Evolutionary conservation across 2,888 invertebrate genomes (phyloP), one percentile per base, ranked within the genome.

Genomic region (Merodon equestris): DNA sequence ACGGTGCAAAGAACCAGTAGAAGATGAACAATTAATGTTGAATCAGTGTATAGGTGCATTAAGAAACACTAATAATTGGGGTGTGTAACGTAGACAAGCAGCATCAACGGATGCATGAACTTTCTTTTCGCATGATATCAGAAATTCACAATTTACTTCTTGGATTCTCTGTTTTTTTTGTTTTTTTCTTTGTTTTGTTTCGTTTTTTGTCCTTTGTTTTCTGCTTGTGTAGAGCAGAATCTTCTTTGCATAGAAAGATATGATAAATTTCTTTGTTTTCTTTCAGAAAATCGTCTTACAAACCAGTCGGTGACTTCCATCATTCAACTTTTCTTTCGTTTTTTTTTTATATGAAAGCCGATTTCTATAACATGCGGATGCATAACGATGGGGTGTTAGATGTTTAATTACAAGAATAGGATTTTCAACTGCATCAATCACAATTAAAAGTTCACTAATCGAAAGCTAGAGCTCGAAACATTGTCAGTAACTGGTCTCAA

Each of bases 1-100:
- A 60, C 74, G 51, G 44, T 58, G 58, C 58, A 58, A 48, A 58
- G 48, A 64, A 68, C 68, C 72, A 68, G 72, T 67, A 63, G 12
- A 73, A 79, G 79, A 79, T 79, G 79, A 74, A 79, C 74, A 79
- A 79, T 79, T 74, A 79, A 79, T 79, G 68, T 79, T 79, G 68
- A 79, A 74, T 79, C 74, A 79, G 79, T 79, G 68, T 79, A 70
- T 74, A 74, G 74, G 74, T 70, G 79, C 74, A 79, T 79, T 70
- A 79, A 79, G 79, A 68, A 74, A 74, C 77, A 79, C 67, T 73
- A 79, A 79, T 73, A 79, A 79, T 79, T 79, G 77, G 77, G 77
- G 77, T 79, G 77, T 68, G 73, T 64, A 73, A 63, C 53, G 42
- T 58, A 63, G 47, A 45, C 53, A 44, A n/a, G 44, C 61, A 61